Evolutionary conservation across 2,888 invertebrate species (phyloP).

Genomic region (Slavum lentiscoides): DNA sequence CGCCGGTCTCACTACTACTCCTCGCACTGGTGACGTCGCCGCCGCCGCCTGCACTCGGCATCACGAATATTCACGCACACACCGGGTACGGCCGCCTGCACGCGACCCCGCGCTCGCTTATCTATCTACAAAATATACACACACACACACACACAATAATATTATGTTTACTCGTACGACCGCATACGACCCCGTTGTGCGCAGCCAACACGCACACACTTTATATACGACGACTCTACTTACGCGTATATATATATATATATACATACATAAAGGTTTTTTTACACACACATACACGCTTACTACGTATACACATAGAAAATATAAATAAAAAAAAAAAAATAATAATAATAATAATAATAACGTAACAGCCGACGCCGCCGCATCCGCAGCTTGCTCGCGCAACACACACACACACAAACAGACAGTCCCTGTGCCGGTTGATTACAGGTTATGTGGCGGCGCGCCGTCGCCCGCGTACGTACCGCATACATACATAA

Average conservation of each 20-base stretch:
- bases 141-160: not conserved
- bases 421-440: slow-evolving; percentile 26
- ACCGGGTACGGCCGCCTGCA: not conserved
- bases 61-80: not conserved
- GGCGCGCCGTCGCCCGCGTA: slow-evolving; percentile 14
- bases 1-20: not conserved
- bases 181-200: not conserved
- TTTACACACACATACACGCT: not conserved
- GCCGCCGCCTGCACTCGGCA: not conserved
- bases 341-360: slow-evolving; percentile 35
- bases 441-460: slow-evolving; percentile 44
- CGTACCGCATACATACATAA: not conserved
- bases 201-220: slow-evolving; percentile 14
- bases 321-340: not conserved
- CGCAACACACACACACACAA: slow-evolving; percentile 4
- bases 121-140: not conserved
- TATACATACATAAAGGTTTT: too few relatives aligned
- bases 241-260: not conserved
- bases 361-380: slow-evolving; percentile 14
- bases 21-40: not conserved
- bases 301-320: too few relatives aligned
- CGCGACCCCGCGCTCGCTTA: not conserved
- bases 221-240: not conserved
- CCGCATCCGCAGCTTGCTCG: slow-evolving; percentile 24
- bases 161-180: not conserved